Evolutionary conservation across 2,888 invertebrate genomes (phyloP), one percentile per base, ranked within the genome.

Genomic region (Drosophila nigritarsus): DNA sequence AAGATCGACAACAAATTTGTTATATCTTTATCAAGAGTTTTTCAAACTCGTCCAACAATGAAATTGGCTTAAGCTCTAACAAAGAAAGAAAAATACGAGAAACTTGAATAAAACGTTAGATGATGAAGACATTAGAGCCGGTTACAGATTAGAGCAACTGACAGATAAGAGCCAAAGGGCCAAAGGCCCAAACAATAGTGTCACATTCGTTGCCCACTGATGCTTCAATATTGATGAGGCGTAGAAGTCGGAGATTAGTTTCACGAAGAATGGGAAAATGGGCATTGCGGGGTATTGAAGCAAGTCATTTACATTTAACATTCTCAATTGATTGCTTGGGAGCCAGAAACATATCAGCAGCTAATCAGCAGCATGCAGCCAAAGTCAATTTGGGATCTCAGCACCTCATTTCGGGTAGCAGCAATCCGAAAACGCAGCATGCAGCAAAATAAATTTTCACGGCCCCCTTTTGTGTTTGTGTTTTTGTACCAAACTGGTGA

Each of bases 331-430:
- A 61, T 50, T 70, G 67, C 49, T 69, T 82, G 75, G 79, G 71
- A 71, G 88, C 83, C 67, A 54, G 40, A 61, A 78, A 82, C 78
- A 77, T 81, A 84, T 87, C 89, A 89, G 87, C 89, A 76, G 89
- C 89, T 87, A 87, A 87, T 87, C 87, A 89, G 88, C 80, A 78
- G 80, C 85, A 75, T 83, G 79, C 64, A 77, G 81, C 74, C 80
- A 70, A 51, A 75, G 77, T 75, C 85, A 80, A 85, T 87, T 87
- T 85, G 65, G 71, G 75, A 86, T 80, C 87, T 89, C 88, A 87
- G 87, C 87, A 87, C 87, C 87, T 85, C 77, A 78, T 87, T 73
- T 79, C 36, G 73, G 87, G 67, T 62, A 84, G 80, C 80, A 77
- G 74, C 70, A 69, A 76, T 69, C 68, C 71, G 50, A 58, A 58